Base-by-base conservation (phyloP, 1,140 invertebrate genomes). In the Sminthurinus signatus region DNA sequence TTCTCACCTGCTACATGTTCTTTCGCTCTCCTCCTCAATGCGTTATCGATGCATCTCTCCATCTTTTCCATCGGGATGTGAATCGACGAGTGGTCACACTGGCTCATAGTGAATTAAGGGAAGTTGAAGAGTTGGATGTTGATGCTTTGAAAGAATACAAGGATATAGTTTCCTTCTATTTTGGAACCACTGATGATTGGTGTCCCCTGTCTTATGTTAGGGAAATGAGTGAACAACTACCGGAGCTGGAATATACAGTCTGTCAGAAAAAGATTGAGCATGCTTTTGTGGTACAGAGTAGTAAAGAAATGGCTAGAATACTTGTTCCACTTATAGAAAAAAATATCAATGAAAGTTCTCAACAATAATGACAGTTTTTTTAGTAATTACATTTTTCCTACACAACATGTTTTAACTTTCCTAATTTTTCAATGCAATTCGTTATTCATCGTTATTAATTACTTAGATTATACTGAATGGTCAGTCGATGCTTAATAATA, bases 171-270 rank as follows among this genome's bases (percentile, higher is more conserved):
- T 85, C 82, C 69, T 81, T 90, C 28, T 90, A 89, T 74, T 92
- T 90, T 76, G 87, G 87, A 0, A 75, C 79, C 8, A 81, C 73
- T 8, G 90, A 93, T 75, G 79, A 80, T 1, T 93, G 90, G 90
- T 84, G 84, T 61, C 89, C 89, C 0, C 64, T 81, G 1, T 73
- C 78, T 55, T 88, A 84, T 73, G 88, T 81, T 71, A 73, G 82
- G 25, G 78, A 85, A 46, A 75, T 92, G 36, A 81, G 80, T 63
- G 64, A 74, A 17, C 77, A 77, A 28, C 80, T 86, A 72, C 86
- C 87, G 0, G 72, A 82, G 58, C 75, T 83, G 10, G 80, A 87
- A 65, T 81, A 86, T 15, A 74, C 82, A 62, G 71, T 90, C 17
- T 87, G 86, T 73, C 78, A 79, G n/a, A 74, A 82, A 55, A 80